phyloP scores from a whole-genome alignment of 2,888 invertebrate species.

The Oxyteleia sp. region DNA sequence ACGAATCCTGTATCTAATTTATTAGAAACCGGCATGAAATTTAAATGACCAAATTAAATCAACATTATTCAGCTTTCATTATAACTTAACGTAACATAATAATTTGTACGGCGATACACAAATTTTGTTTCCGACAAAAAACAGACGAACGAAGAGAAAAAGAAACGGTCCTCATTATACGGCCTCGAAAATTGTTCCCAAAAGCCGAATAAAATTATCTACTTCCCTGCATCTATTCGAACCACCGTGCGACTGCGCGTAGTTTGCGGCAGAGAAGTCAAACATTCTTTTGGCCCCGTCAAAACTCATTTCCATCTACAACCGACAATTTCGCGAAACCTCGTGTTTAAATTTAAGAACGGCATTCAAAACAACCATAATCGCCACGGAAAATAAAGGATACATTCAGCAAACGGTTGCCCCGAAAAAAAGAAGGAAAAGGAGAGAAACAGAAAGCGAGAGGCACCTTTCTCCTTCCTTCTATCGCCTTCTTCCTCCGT shows the following conservation, averaged over 20 bases:
- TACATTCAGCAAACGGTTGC: slow-evolving; percentile 40
- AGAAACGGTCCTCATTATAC: too few species aligned
- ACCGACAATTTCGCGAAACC: slow-evolving; percentile 59
- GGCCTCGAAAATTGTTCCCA: too few species aligned
- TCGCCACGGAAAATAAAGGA: slow-evolving; percentile 55
- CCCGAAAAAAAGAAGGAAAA: slow-evolving; percentile 11
- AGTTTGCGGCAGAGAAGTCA: slow-evolving; percentile 55
- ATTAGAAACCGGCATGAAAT: too few species aligned
- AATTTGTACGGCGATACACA: too few species aligned
- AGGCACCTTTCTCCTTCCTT: not conserved
- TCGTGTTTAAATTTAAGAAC: slow-evolving; percentile 60
- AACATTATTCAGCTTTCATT: too few species aligned
- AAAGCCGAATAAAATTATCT: too few species aligned
- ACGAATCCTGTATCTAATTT: too few species aligned
- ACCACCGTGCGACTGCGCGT: slow-evolving; percentile 28
- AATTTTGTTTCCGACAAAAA: too few species aligned
- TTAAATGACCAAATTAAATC: too few species aligned
- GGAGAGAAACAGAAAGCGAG: not conserved
- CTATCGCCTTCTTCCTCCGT: not conserved
- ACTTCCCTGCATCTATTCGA: slow-evolving; percentile 32
- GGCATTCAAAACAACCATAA: slow-evolving; percentile 57
- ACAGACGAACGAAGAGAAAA: too few species aligned
- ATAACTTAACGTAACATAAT: too few species aligned
- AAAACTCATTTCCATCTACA: slow-evolving; percentile 61
- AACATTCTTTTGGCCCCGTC: slow-evolving; percentile 56